Evolutionary conservation across 2,797 vertebrate species (phyloP), one percentile per base, ranked within the genome.

Genomic region (Decapterus maruadsi): DNA sequence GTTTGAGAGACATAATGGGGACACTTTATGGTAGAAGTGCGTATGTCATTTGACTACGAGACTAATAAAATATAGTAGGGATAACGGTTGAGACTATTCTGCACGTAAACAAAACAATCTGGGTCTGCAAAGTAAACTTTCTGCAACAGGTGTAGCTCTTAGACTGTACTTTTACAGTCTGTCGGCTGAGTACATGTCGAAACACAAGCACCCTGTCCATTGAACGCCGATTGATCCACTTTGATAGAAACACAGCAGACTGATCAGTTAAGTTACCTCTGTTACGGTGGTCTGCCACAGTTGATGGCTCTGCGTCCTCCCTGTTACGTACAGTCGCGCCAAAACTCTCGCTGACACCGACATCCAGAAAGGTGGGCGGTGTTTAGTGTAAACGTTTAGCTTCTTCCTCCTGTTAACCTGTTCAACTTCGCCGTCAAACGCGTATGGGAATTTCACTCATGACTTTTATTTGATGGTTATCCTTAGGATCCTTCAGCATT

Each of bases 201-300:
- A 20, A 14, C 0, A 10, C 7, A 0, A 19, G 13, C 17, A 0
- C 50, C 3, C 14, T n/a, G n/a, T 14, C 20, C 4, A 34, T 42
- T 22, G 0, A 38, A 3, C 11, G 50, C 31, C 10, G 1, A 40
- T 19, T 36, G 34, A 13, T 1, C 2, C 46, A 51, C 13, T 17
- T 19, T 22, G 46, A 1, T 17, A 8, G n/a, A 36, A 43, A 43
- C 4, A 60, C 68, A 73, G 43, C 38, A 62, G 63, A 34, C 7
- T 8, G 16, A 36, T 74, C 50, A 42, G 22, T 17, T 87, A 89
- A 42, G 22, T 17, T 87, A 89, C 86, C 83, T 89, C 48, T 67
- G 8, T 82, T 67, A 82, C 54, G 26, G 19, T 64, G 8, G 80
- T 64, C 82, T 59, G 31, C 20, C 75, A 72, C 38, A 16, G 48